These are phyloP conservation scores for Oikopleura vanhoeffeni DNA, from an alignment of 23 tunicate species.

Conservation along the genomic window DNA sequence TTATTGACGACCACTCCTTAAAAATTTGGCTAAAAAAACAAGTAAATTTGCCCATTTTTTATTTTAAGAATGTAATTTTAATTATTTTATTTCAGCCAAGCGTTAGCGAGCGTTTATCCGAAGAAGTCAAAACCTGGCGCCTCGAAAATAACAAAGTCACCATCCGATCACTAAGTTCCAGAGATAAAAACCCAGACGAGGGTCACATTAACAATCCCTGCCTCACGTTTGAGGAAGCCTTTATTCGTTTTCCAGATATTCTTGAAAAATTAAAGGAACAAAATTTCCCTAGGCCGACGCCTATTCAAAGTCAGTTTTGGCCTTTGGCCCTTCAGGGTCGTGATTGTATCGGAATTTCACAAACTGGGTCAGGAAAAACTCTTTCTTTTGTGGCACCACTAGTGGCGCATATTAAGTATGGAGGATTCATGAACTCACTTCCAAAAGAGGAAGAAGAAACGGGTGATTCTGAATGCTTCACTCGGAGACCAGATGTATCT, in stretches of 20 bases:
- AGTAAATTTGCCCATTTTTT: no score
- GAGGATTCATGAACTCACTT: neutral
- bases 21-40: no score
- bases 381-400: slow-evolving; percentile 68
- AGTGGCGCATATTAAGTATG: slow-evolving; percentile 32
- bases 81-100: no score
- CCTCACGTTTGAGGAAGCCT: neutral
- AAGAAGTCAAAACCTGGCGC: neutral
- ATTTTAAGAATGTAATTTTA: no score
- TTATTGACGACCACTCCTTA: no score
- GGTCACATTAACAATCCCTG: no score
- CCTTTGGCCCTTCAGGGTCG: slow-evolving; percentile 54
- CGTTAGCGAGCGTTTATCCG: neutral
- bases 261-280: neutral
- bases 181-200: neutral
- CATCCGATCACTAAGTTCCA: neutral
- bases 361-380: slow-evolving; percentile 97
- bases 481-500: neutral
- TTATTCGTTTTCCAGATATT: neutral
- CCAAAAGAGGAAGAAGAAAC: neutral
- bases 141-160: neutral
- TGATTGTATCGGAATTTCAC: slow-evolving; percentile 89
- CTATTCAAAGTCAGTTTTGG: slow-evolving; percentile 43
- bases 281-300: neutral
- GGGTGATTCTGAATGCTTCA: neutral